Percentiles rank a stretch among this genome's conserved stretches.
Evolutionary conservation across 2,113 vertebrate genomes (phyloP).

Genomic region (Pogonocichla stellata): DNA sequence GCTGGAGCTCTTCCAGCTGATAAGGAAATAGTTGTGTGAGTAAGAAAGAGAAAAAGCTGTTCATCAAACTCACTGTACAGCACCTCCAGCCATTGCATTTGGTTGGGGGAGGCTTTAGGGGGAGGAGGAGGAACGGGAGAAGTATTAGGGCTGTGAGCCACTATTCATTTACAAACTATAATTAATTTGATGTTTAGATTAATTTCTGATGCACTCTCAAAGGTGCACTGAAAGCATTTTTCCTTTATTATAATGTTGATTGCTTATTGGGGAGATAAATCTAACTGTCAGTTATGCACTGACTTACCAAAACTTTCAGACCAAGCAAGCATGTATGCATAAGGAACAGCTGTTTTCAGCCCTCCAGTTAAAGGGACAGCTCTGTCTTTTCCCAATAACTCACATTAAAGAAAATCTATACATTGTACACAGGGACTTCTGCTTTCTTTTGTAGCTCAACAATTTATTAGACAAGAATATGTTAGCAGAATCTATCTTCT

Average conservation of each 20-base stretch:
- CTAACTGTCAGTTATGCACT: constrained; percentile 76
- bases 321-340: constrained; percentile 67
- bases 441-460: constrained; percentile 13
- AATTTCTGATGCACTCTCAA: constrained; percentile 78
- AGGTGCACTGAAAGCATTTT: constrained; percentile 78
- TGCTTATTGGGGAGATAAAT: constrained; percentile 79
- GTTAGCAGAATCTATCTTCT: neutral
- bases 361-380: constrained; percentile 55
- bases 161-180: constrained; percentile 77
- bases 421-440: neutral
- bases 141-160: constrained; percentile 69
- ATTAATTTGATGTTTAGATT: constrained; percentile 81
- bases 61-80: neutral
- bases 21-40: neutral
- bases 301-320: constrained; percentile 76
- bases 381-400: constrained; percentile 10
- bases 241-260: constrained; percentile 79
- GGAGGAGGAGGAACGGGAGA: constrained; percentile 49
- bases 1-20: neutral
- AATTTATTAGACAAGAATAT: constrained; percentile 11
- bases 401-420: constrained; percentile 38
- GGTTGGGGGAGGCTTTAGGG: constrained; percentile 41
- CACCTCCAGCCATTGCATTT: constrained; percentile 31
- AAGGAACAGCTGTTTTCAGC: constrained; percentile 62
- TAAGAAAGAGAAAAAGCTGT: neutral